phyloP scores from a whole-genome alignment of 1,140 invertebrate species.

The Bombus soroeensis region DNA sequence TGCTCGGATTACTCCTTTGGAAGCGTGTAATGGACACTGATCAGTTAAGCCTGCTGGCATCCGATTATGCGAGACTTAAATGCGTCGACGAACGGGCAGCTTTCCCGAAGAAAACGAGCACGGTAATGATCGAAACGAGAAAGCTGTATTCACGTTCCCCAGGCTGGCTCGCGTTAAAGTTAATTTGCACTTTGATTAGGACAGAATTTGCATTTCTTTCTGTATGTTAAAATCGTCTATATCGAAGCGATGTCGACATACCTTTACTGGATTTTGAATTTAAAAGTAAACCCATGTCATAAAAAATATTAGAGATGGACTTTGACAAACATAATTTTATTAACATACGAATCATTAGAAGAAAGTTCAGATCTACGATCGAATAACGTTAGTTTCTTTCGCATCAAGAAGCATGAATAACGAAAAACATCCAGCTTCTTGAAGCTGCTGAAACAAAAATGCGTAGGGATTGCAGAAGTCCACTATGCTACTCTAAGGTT shows the following conservation, averaged over 20 bases:
- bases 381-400: too few species aligned
- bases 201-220: neutral
- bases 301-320: neutral
- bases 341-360: too few species aligned
- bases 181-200: neutral
- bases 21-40: constrained; percentile 26
- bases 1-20: neutral
- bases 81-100: neutral
- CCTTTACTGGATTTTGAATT: neutral
- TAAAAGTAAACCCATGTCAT: too few species aligned
- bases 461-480: too few species aligned
- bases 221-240: neutral
- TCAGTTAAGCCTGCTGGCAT: constrained; percentile 14
- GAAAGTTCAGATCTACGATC: too few species aligned
- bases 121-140: neutral
- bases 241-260: neutral
- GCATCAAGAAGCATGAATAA: too few species aligned
- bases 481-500: too few species aligned
- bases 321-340: too few species aligned
- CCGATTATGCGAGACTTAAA: constrained; percentile 5
- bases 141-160: neutral
- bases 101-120: neutral
- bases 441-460: too few species aligned
- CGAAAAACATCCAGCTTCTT: too few species aligned
- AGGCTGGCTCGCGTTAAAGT: too few species aligned